Conservation (phyloP, 2,888 invertebrate species). For the Phoronis australis region DNA sequence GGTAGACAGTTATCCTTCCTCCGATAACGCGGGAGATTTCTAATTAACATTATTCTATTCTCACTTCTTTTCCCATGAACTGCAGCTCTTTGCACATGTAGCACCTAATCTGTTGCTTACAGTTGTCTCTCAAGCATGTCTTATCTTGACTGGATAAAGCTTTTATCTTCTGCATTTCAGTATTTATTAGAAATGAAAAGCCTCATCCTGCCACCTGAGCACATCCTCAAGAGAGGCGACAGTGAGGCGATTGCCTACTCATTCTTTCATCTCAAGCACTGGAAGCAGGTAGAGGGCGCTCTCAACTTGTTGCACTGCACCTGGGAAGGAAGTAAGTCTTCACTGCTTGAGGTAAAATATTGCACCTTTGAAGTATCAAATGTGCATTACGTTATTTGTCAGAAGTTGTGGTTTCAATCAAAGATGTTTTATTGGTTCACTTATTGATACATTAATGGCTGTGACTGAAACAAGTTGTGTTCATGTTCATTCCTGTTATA, state of each 20-base stretch:
- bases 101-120: too few species aligned
- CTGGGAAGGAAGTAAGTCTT: slow-evolving; percentile 74
- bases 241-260: slow-evolving; percentile 95
- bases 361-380: too few species aligned
- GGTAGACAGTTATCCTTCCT: too few species aligned
- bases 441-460: background rate
- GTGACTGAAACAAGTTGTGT: background rate
- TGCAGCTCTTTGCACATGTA: too few species aligned
- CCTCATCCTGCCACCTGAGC: slow-evolving; percentile 92
- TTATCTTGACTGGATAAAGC: too few species aligned
- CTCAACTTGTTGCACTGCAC: slow-evolving; percentile 82
- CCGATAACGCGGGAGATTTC: too few species aligned
- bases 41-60: too few species aligned
- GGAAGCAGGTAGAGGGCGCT: slow-evolving; percentile 95
- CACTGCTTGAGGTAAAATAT: too few species aligned
- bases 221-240: slow-evolving; percentile 91
- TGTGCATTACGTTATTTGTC: too few species aligned
- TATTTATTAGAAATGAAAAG: slow-evolving; percentile 93
- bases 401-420: too few species aligned
- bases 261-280: slow-evolving; percentile 91
- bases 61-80: too few species aligned
- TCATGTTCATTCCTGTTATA: background rate
- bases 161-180: slow-evolving; percentile 44
- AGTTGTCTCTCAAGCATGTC: too few species aligned
- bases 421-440: background rate